Evolutionary conservation across 2,113 vertebrate genomes (phyloP).

Genomic region (Cynoglossus semilaevis): DNA sequence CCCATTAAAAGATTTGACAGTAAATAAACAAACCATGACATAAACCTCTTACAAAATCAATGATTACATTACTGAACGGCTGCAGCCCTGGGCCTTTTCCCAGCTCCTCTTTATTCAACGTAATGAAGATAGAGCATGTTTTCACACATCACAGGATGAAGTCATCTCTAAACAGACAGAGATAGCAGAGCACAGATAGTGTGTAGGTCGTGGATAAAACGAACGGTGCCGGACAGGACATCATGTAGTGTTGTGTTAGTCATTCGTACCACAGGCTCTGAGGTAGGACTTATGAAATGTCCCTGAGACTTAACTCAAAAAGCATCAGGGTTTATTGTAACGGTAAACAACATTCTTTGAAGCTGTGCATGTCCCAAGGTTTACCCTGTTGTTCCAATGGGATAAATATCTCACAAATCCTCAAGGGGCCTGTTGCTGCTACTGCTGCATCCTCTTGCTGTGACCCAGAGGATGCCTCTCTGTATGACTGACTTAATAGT

Average conservation of each 20-base stretch:
- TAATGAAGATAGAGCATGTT: constrained; percentile 18
- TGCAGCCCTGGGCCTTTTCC: background rate
- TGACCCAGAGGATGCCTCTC: too few relatives aligned
- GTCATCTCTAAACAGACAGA: background rate
- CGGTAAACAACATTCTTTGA: constrained; percentile 52
- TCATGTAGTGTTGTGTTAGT: background rate
- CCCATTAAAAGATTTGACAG: constrained; percentile 41
- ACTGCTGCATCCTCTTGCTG: too few relatives aligned
- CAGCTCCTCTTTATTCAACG: background rate
- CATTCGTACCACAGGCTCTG: constrained; percentile 24
- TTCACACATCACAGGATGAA: constrained; percentile 3
- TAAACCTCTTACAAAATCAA: constrained; percentile 40
- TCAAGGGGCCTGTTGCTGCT: background rate
- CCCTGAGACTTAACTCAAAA: constrained; percentile 33
- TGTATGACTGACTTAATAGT: too few relatives aligned
- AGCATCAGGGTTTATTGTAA: constrained; percentile 50
- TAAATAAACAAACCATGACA: constrained; percentile 30
- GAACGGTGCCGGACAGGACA: constrained; percentile 2
- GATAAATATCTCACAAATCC: constrained; percentile 24
- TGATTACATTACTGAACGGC: constrained; percentile 17
- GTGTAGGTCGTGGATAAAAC: constrained; percentile 7
- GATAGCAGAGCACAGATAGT: background rate
- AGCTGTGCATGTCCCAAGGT: constrained; percentile 2
- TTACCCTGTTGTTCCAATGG: background rate
- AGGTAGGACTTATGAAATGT: constrained; percentile 31